Evolutionary conservation across 2,797 vertebrate genomes (phyloP).

Genomic region (Melanogrammus aeglefinus): DNA sequence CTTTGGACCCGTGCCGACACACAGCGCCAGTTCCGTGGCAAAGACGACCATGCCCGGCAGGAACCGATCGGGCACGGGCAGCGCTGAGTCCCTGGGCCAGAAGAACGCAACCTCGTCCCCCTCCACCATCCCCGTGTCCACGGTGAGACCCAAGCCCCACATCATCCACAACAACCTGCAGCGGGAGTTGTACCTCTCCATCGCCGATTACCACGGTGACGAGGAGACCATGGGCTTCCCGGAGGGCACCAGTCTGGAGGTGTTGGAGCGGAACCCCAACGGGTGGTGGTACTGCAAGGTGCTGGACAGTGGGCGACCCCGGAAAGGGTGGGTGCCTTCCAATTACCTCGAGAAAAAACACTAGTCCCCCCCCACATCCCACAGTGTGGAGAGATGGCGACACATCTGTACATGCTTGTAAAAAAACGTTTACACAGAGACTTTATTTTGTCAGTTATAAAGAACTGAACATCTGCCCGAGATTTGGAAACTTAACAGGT

Average conservation of each 20-base stretch:
- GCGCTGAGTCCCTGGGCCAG: slow-evolving; percentile 71
- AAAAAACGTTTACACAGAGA: slow-evolving; percentile 60
- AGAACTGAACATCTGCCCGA: slow-evolving; percentile 38
- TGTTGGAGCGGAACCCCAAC: slow-evolving; percentile 95
- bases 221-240: slow-evolving; percentile 98
- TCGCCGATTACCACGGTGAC: slow-evolving; percentile 97
- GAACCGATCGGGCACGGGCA: slow-evolving; percentile 66
- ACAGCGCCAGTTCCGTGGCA: slow-evolving; percentile 27
- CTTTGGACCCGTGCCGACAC: slow-evolving; percentile 77
- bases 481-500: slow-evolving; percentile 45
- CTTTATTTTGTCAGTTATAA: slow-evolving; percentile 52
- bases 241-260: slow-evolving; percentile 97
- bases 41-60: slow-evolving; percentile 59
- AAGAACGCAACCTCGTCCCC: slow-evolving; percentile 66
- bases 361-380: slow-evolving; percentile 57
- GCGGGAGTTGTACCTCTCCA: slow-evolving; percentile 89
- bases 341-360: slow-evolving; percentile 99
- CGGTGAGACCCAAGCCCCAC: slow-evolving; percentile 92
- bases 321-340: slow-evolving; percentile 99
- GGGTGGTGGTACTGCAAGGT: slow-evolving; percentile 99
- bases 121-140: slow-evolving; percentile 80
- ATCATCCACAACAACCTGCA: slow-evolving; percentile 95
- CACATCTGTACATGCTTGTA: slow-evolving; percentile 42
- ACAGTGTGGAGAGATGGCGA: neutral
- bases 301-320: slow-evolving; percentile 87